Evolutionary conservation across 2,113 vertebrate species (phyloP).

Genomic region (Pluvianellus socialis): DNA sequence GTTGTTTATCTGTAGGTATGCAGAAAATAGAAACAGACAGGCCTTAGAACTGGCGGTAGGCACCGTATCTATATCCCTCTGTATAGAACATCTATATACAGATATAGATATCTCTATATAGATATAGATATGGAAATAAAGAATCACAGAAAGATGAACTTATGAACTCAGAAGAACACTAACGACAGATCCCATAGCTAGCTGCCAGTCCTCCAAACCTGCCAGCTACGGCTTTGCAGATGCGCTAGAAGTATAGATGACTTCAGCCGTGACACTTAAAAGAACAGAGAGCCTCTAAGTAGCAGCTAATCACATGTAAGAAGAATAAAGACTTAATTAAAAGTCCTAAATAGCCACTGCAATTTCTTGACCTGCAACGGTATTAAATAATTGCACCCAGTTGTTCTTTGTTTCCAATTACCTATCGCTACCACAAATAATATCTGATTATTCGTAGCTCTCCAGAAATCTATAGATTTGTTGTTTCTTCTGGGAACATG

Average conservation of each 20-base stretch:
- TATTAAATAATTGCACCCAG: not conserved
- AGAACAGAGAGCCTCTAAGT: not conserved
- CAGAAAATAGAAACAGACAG: constrained; percentile 85
- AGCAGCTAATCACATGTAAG: not conserved
- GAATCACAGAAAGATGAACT: constrained; percentile 52
- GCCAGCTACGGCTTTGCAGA: not conserved
- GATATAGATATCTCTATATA: constrained; percentile 47
- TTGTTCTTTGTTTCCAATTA: not conserved
- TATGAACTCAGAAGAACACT: not conserved
- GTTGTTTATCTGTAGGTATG: constrained; percentile 96
- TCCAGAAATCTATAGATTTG: not conserved
- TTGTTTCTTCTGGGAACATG: not conserved
- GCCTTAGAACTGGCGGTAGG: constrained; percentile 71
- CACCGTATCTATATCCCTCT: constrained; percentile 62
- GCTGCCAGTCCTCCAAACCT: not conserved
- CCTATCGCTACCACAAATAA: not conserved
- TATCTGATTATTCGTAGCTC: not conserved
- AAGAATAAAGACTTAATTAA: constrained; percentile 8
- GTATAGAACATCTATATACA: constrained; percentile 57
- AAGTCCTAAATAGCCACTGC: not conserved
- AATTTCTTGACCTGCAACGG: not conserved
- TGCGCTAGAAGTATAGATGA: not conserved
- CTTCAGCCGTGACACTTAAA: not conserved
- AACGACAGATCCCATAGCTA: not conserved
- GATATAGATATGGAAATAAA: constrained; percentile 69